These are phyloP conservation scores for Dastarcus helophoroides DNA, from an alignment of 2,888 invertebrate species.

Conservation along the genomic window DNA sequence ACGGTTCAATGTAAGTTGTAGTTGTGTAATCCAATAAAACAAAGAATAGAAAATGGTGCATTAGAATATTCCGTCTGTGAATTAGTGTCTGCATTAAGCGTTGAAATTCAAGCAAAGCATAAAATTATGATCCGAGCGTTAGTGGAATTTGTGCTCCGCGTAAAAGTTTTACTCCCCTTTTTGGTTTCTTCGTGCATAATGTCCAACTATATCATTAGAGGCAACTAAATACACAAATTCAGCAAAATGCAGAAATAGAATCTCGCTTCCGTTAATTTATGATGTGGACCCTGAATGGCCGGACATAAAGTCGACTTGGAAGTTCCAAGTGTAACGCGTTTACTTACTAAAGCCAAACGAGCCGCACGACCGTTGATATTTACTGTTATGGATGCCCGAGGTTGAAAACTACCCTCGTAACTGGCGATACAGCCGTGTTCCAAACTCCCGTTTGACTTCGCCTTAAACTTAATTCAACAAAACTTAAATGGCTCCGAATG, in stretches of 20 bases:
- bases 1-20: too few species aligned
- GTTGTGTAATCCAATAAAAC: too few species aligned
- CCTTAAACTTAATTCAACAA: conserved; percentile 23
- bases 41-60: too few species aligned
- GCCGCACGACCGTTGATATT: conserved; percentile 28
- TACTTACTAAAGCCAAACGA: conserved; percentile 26
- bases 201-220: too few species aligned
- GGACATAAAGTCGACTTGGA: conserved; percentile 23
- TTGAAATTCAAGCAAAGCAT: too few species aligned
- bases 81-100: too few species aligned
- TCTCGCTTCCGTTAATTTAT: conserved; percentile 27
- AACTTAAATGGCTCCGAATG: conserved; percentile 26
- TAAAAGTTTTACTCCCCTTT: too few species aligned
- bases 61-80: too few species aligned
- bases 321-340: conserved; percentile 27
- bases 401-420: conserved; percentile 28
- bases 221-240: conserved; percentile 17
- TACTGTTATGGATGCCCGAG: conserved; percentile 27
- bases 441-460: conserved; percentile 23
- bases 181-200: too few species aligned
- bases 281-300: conserved; percentile 22
- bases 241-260: conserved; percentile 21
- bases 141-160: too few species aligned
- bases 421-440: conserved; percentile 27
- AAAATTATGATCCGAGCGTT: too few species aligned